A percentile compares a stretch with the other conserved stretches of the same genome.
These are phyloP conservation scores for Gari tellinella DNA, from an alignment of 2,888 invertebrate species.

Conservation along the genomic window DNA sequence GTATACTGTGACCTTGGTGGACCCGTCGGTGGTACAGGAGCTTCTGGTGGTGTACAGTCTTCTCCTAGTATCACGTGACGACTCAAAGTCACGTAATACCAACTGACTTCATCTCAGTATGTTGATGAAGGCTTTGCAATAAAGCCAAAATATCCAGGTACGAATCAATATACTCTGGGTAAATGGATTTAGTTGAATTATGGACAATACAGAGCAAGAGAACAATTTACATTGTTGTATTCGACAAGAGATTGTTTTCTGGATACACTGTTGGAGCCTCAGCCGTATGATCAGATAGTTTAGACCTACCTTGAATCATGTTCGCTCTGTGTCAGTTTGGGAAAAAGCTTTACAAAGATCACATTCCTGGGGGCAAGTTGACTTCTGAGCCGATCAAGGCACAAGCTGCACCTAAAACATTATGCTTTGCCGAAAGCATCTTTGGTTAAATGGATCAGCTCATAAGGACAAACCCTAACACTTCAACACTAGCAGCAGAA, in stretches of 20 bases:
- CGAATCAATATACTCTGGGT: too few species aligned
- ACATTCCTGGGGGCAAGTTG: constrained; percentile 17
- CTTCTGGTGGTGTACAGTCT: too few species aligned
- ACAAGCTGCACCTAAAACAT: constrained; percentile 11
- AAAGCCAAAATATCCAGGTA: too few species aligned
- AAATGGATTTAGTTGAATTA: background rate
- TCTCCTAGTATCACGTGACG: too few species aligned
- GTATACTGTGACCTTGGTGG: too few species aligned
- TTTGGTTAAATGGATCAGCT: too few species aligned
- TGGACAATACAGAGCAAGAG: constrained; percentile 6
- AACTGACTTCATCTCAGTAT: too few species aligned
- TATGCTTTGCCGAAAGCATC: constrained; percentile 14
- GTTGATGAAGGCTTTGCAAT: too few species aligned
- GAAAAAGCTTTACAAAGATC: constrained; percentile 13
- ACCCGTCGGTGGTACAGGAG: too few species aligned
- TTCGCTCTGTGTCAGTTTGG: constrained; percentile 11
- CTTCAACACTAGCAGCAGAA: too few species aligned
- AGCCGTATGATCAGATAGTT: constrained; percentile 14
- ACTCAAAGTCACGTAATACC: too few species aligned
- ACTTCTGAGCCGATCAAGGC: background rate
- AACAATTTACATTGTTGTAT: too few species aligned
- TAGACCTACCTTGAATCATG: constrained; percentile 20
- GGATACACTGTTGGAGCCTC: constrained; percentile 1
- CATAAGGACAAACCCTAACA: constrained; percentile 3
- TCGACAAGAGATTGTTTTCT: constrained; percentile 13